Evolutionary conservation across 1,140 invertebrate species (phyloP).

Genomic region (Potamilus streckersoni): DNA sequence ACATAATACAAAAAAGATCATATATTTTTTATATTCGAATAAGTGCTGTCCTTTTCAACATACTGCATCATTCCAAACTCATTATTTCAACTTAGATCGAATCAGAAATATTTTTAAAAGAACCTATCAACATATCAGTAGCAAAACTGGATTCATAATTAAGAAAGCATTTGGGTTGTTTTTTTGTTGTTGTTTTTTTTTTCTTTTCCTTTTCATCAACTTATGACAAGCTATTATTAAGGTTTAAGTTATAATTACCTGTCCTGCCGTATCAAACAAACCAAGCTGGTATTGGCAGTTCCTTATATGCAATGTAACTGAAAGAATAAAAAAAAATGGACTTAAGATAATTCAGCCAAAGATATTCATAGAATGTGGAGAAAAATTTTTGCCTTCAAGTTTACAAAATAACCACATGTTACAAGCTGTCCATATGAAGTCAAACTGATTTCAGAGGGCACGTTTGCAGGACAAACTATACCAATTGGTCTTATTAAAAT

Average conservation of each 20-base stretch:
- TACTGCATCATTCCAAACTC: neutral
- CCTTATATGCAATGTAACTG: conserved; percentile 55
- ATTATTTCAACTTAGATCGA: neutral
- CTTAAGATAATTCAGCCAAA: too few relatives aligned
- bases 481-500: too few relatives aligned
- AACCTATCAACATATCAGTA: neutral
- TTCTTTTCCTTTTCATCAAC: neutral
- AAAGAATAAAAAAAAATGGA: conserved; percentile 32
- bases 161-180: neutral
- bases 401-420: too few relatives aligned
- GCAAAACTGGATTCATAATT: neutral
- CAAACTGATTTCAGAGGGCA: too few relatives aligned
- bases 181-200: too few relatives aligned
- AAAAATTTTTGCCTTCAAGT: too few relatives aligned
- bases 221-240: neutral
- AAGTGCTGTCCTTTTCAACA: too few relatives aligned
- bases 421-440: too few relatives aligned
- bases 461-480: too few relatives aligned
- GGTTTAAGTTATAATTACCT: conserved; percentile 34
- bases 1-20: too few relatives aligned
- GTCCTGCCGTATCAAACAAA: conserved; percentile 60
- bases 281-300: conserved; percentile 54
- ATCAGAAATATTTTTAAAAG: neutral
- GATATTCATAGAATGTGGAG: too few relatives aligned
- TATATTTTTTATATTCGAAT: neutral